Conservation (phyloP, 1,140 invertebrate species). For the Orussus abietinus region DNA sequence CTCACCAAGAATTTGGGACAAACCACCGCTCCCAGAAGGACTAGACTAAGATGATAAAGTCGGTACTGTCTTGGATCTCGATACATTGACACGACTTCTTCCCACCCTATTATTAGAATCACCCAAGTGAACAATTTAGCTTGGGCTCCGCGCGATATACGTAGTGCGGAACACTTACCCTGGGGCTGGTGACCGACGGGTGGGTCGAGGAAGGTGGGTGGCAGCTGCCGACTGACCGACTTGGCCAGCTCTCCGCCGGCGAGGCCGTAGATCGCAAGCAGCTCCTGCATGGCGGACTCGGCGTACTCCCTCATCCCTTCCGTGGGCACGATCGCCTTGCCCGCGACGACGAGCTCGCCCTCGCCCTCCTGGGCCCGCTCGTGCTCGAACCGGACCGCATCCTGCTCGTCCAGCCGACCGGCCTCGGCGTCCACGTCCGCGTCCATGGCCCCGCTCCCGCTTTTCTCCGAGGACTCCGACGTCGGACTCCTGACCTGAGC, state of each 20-base stretch:
- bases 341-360: constrained; percentile 17
- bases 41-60: too few relatives aligned
- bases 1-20: too few relatives aligned
- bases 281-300: constrained; percentile 63
- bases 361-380: constrained; percentile 34
- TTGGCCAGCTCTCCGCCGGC: constrained; percentile 52
- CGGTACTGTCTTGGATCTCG: too few relatives aligned
- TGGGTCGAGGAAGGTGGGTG: constrained; percentile 46
- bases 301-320: constrained; percentile 59
- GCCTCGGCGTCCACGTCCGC: constrained; percentile 37
- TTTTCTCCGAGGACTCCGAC: constrained; percentile 49
- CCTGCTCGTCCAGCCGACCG: constrained; percentile 37
- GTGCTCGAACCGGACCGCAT: constrained; percentile 34
- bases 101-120: too few relatives aligned
- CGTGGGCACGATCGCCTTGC: constrained; percentile 42
- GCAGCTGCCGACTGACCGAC: constrained; percentile 48
- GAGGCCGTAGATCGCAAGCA: constrained; percentile 60
- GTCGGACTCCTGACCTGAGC: constrained; percentile 44
- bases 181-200: constrained; percentile 32
- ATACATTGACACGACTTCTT: too few relatives aligned
- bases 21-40: too few relatives aligned
- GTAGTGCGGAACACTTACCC: too few relatives aligned
- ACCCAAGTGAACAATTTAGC: too few relatives aligned
- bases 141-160: too few relatives aligned
- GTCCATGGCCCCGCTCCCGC: constrained; percentile 38